A percentile compares a stretch with the other conserved stretches of the same genome.
Conservation (phyloP, 2,888 invertebrate genomes). For the Xestobium rufovillosum region DNA sequence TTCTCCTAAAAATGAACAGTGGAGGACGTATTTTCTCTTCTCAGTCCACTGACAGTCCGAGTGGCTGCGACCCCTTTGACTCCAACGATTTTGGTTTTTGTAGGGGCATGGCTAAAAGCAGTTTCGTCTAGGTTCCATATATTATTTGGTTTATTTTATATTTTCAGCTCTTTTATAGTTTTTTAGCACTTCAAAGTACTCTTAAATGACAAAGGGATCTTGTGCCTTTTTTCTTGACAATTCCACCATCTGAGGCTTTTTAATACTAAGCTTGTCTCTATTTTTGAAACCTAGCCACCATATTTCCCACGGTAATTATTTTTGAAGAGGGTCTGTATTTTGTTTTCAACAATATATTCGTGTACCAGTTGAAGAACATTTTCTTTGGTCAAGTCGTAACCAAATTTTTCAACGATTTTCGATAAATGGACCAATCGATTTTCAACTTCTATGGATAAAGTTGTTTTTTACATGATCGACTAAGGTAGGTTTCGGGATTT, state of each 20-base stretch:
- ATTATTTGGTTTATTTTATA: conserved; percentile 14
- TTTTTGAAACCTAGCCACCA: conserved; percentile 29
- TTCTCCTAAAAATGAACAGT: too few species aligned
- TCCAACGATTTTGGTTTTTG: conserved; percentile 22
- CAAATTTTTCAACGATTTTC: conserved; percentile 6
- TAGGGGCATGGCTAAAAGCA: conserved; percentile 18
- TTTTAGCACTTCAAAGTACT: conserved; percentile 11
- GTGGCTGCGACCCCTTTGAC: conserved; percentile 15
- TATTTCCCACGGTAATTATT: conserved; percentile 30
- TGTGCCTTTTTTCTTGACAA: conserved; percentile 23
- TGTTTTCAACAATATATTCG: conserved; percentile 20
- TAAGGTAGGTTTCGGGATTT: too few species aligned
- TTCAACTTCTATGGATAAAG: too few species aligned
- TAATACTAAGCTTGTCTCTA: conserved; percentile 29
- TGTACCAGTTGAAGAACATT: conserved; percentile 9
- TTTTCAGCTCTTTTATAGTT: conserved; percentile 13
- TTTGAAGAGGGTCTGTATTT: conserved; percentile 29
- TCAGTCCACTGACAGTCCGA: conserved; percentile 23
- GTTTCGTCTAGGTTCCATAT: conserved; percentile 16
- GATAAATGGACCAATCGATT: conserved; percentile 5
- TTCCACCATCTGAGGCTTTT: conserved; percentile 32
- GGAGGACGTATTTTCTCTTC: conserved; percentile 31
- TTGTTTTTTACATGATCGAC: too few species aligned
- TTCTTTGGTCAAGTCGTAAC: conserved; percentile 4
- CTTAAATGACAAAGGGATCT: conserved; percentile 22